A percentile compares a stretch with the other conserved stretches of the same genome.
Evolutionary conservation across 2,888 invertebrate species (phyloP).

Genomic region (Pandemis heparana): DNA sequence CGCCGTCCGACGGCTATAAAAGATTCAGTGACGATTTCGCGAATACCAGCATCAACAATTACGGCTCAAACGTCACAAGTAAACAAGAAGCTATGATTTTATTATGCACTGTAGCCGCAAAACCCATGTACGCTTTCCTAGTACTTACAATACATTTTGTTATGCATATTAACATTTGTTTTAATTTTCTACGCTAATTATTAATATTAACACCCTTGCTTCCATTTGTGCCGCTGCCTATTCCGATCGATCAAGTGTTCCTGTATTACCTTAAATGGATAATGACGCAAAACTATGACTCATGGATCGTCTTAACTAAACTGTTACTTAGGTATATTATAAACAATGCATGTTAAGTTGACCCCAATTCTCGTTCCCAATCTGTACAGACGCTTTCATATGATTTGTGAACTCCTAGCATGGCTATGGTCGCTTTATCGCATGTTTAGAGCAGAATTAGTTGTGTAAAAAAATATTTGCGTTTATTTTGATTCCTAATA

Average conservation of each 20-base stretch:
- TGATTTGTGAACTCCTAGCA: constrained; percentile 37
- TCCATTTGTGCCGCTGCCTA: constrained; percentile 48
- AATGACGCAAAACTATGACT: constrained; percentile 73
- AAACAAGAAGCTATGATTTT: constrained; percentile 79
- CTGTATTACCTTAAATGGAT: constrained; percentile 54
- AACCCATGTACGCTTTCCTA: constrained; percentile 76
- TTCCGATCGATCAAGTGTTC: constrained; percentile 58
- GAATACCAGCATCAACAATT: constrained; percentile 85
- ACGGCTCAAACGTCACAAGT: constrained; percentile 88
- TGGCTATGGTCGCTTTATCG: constrained; percentile 42
- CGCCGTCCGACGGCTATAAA: constrained; percentile 87
- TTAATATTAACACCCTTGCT: constrained; percentile 53
- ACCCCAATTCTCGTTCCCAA: constrained; percentile 47
- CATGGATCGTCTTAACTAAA: constrained; percentile 54
- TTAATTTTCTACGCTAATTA: constrained; percentile 70
- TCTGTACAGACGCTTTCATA: constrained; percentile 1
- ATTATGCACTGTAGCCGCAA: constrained; percentile 80
- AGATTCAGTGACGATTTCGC: constrained; percentile 87
- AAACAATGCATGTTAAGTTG: constrained; percentile 56
- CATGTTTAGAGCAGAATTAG: constrained; percentile 38
- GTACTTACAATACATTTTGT: constrained; percentile 79
- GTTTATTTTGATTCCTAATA: constrained; percentile 26
- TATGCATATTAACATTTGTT: constrained; percentile 76
- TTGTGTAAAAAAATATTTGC: constrained; percentile 1
- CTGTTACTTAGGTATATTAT: constrained; percentile 60